Base-by-base conservation (phyloP, 2,797 vertebrate species). In the Steatocranus sp. region DNA sequence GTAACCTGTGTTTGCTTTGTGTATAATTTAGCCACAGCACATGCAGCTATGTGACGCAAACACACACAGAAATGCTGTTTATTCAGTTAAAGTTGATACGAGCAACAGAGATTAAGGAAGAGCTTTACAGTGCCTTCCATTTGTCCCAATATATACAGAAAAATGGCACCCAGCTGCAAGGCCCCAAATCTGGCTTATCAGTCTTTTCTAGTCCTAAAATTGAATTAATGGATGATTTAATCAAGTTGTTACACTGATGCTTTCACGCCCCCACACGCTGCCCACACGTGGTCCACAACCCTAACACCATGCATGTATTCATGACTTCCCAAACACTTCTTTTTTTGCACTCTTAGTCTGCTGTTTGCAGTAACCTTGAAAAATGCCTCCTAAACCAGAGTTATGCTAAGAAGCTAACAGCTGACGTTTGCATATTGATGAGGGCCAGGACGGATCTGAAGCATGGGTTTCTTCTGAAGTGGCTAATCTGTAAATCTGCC, bases 401-500 rank as follows among this genome's bases (percentile, higher is more conserved):
- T 23, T 38, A 83, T 54, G 61, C 73, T 75, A 58, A 46, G 81
- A 32, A 15, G 86, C 78, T 84, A 88, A 75, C 79, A 83, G 91
- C 90, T 90, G 91, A 90, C 50, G 84, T 79, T 78, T 84, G 90
- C 91, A 94, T 92, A 92, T 91, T 93, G 91, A 95, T 94, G 84
- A 90, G 91, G 89, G 86, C 46, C 41, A 61, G 84, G 85, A 76
- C 23, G 63, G 58, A 89, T 88, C 73, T 79, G 86, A 83, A 80
- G 85, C 74, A 48, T 7, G 56, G 82, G 82, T 70, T 86, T 84
- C 74, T 50, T 85, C 85, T 79, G 86, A 91, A 84, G 25, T 61
- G 78, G 68, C 86, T 95, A 90, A 94, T 95, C 91, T 93, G 91
- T 90, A 91, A 93, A 95, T 95, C 93, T 94, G 91, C 92, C 84